These are phyloP conservation scores for Drosophila bunnanda DNA, from an alignment of 2,888 invertebrate species.

Conservation along the genomic window DNA sequence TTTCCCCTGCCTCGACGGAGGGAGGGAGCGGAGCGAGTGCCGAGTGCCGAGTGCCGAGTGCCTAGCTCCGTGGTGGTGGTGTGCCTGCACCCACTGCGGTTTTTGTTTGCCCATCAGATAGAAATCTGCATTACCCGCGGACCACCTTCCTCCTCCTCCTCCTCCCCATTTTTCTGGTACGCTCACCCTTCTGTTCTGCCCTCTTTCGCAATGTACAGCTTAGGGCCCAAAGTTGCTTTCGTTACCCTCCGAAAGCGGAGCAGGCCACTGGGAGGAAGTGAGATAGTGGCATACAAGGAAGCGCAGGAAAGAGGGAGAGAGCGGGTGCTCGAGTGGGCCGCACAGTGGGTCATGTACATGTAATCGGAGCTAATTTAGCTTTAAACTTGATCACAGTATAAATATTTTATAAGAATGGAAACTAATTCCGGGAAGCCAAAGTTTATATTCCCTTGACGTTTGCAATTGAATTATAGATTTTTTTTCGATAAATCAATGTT, in stretches of 20 bases:
- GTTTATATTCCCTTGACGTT: too few relatives aligned
- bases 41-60: neutral
- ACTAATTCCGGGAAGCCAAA: too few relatives aligned
- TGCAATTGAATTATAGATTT: too few relatives aligned
- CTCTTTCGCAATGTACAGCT: constrained; percentile 23
- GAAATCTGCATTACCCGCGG: constrained; percentile 58
- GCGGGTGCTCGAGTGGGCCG: constrained; percentile 15
- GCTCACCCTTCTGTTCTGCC: constrained; percentile 1
- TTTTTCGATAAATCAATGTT: too few relatives aligned
- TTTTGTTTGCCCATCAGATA: constrained; percentile 78
- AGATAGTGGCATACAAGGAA: neutral
- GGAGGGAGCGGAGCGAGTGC: neutral
- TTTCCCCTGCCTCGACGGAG: neutral
- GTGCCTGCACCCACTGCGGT: constrained; percentile 69
- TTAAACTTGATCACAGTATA: too few relatives aligned
- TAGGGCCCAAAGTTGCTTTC: constrained; percentile 40
- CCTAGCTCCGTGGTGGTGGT: constrained; percentile 8
- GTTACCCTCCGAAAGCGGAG: constrained; percentile 1
- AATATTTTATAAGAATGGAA: neutral
- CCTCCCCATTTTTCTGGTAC: neutral
- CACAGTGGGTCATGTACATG: constrained; percentile 3
- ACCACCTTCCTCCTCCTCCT: constrained; percentile 13
- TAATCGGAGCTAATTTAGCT: neutral
- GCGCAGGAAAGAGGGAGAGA: neutral
- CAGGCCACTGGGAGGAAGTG: neutral